Percentiles rank a stretch among this genome's conserved stretches.
Conservation (phyloP, 2,888 invertebrate genomes). For the Sthenelais limicola region DNA sequence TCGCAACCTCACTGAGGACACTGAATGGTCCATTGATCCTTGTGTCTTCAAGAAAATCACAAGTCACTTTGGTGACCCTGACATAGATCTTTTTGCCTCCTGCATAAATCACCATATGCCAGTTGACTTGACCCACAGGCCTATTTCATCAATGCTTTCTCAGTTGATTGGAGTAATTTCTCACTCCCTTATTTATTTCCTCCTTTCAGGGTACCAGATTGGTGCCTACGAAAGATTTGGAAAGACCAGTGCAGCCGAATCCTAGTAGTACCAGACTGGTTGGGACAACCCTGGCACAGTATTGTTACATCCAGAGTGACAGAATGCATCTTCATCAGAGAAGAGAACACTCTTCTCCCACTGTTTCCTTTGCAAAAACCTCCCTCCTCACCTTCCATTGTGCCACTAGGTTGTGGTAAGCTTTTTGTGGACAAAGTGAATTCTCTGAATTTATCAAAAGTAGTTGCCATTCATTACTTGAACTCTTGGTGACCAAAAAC, state of each 20-base stretch:
- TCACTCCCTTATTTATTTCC: slow-evolving; percentile 46
- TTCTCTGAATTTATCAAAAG: background rate
- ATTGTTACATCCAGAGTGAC: slow-evolving; percentile 2
- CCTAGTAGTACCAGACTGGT: slow-evolving; percentile 41
- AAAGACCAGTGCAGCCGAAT: slow-evolving; percentile 31
- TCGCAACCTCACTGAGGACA: slow-evolving; percentile 16
- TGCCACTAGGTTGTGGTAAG: background rate
- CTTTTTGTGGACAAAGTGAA: background rate
- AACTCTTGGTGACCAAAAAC: slow-evolving; percentile 42
- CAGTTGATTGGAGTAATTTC: slow-evolving; percentile 42
- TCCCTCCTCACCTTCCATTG: background rate
- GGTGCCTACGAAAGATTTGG: slow-evolving; percentile 46
- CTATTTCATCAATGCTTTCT: slow-evolving; percentile 48
- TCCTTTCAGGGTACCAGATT: slow-evolving; percentile 49
- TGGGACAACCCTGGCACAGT: slow-evolving; percentile 39
- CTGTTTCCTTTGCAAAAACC: background rate
- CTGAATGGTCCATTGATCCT: slow-evolving; percentile 18
- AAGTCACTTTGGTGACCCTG: background rate
- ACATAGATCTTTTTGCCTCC: slow-evolving; percentile 49
- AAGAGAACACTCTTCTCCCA: background rate
- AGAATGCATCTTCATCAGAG: slow-evolving; percentile 10
- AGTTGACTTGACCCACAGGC: slow-evolving; percentile 48
- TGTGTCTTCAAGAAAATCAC: background rate
- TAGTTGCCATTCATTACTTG: background rate
- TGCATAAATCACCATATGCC: slow-evolving; percentile 46